Base-by-base conservation (phyloP, 2,113 vertebrate species). In the Dasyprocta punctata region DNA sequence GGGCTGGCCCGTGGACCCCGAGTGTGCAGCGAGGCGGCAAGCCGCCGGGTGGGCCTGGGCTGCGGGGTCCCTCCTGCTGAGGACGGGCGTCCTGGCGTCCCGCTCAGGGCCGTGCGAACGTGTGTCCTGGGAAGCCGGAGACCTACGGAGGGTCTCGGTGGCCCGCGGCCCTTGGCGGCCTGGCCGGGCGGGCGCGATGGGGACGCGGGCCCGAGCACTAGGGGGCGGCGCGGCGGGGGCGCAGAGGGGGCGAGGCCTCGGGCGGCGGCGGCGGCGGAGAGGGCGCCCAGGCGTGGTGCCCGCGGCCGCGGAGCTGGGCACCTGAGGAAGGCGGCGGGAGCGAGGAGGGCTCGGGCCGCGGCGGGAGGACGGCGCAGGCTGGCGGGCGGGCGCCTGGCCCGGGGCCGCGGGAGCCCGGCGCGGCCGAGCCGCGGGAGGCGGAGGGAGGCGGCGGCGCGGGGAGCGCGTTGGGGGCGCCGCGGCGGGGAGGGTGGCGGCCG, bases 401-500 rank as follows among this genome's bases (percentile, higher is more conserved):
- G 13, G 73, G 90, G 96, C 77, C 38, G 89, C 88, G 71, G 86
- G 95, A 56, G 89, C 86, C 65, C 71, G 97, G 77, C 96, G 96
- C 88, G 90, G 84, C 93, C 44, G 92, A 77, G 91, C 61, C 1
- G 67, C 41, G 89, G 92, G 91, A 89, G 97, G 97, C 95, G 97
- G 83, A 77, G 90, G 92, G 69, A 73, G 96, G 97, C 95, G 97
- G 96, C 87, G 97, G 95, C 96, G 89, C 89, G 56, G 96, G 96
- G 97, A 90, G 95, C 92, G 95, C 22, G 96, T 97, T 94, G 83
- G 95, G 90, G 19, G 88, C 54, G 87, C 96, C 96, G 96, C 83
- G 44, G n/a, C 65, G 2, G 63, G 20, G 75, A 77, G 78, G 83
- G 49, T 88, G 93, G 94, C 73, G 92, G 4, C 90, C 30, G 94